Evolutionary conservation across 37 sponge, comb jelly and placozoan species (phyloP), one percentile per base, ranked within the genome.

Genomic region (Geodia barretti): DNA sequence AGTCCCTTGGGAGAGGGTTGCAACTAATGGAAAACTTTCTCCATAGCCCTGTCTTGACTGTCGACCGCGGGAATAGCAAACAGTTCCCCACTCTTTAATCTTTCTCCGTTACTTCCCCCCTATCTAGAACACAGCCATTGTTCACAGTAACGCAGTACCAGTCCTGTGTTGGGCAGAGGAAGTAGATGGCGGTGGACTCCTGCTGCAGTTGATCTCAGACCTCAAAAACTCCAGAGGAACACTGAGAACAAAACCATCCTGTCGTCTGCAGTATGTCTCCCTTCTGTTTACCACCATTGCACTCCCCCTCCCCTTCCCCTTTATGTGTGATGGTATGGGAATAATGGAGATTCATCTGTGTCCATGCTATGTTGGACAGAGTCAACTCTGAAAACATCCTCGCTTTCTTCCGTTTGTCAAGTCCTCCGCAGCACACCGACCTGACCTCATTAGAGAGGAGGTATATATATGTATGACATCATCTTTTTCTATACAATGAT

Each of bases 191-290:
- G 41, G 29, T 40, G 29, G 25, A 2, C 23, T 41, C 33, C 25
- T 89, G 19, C 68, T 85, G 25, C 61, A 89, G 41, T 21, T 93
- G 64, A 68, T 86, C 8, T 39, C 54, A 2, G 34, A 61, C 23
- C 28, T 84, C 37, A 72, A 74, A 72, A 34, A 41, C 59, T 76
- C 7, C 92, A 88, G 77, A 70, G 79, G 38, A 68, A 34, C 36
- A 82, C 90, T 23, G 87, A 74, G 30, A 82, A 85, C 70, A 80
- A 36, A 62, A 70, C 83, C 33, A 93, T 93, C 73, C 79, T 21
- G 87, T 93, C 63, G 77, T 88, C 72, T 89, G 93, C 90, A 81
- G 93, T 93, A 31, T 33, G 87, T 70, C 9, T 47, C 19, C 20
- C 23, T n/a, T 28, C 38, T 47, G 54, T 47, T 47, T n/a, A n/a